Conservation (phyloP, 2,113 vertebrate species). For the Peucedramus taeniatus region DNA sequence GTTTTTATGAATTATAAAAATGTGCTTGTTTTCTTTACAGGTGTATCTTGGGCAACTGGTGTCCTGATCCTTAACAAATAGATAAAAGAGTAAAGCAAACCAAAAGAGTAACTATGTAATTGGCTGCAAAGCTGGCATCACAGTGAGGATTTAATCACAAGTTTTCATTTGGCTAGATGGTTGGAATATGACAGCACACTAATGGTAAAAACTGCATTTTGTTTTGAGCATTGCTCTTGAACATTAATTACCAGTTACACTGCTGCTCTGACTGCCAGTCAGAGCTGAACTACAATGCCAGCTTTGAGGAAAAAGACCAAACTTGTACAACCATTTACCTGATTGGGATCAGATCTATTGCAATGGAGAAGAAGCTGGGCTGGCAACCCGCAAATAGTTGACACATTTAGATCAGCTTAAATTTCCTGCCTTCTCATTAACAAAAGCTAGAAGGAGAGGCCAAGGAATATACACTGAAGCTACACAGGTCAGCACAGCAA, state of each 20-base stretch:
- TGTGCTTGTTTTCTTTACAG: background rate
- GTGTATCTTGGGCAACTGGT: background rate
- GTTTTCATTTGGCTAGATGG: background rate
- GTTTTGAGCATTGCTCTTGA: background rate
- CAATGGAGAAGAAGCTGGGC: background rate
- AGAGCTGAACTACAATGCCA: background rate
- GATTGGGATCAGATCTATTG: background rate
- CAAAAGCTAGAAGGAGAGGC: background rate
- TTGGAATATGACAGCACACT: background rate
- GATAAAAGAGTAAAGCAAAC: background rate
- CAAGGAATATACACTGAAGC: background rate
- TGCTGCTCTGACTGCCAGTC: background rate
- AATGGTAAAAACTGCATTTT: background rate
- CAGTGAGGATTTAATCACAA: background rate
- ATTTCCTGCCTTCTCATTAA: background rate
- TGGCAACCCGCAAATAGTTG: background rate
- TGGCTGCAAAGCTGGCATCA: background rate
- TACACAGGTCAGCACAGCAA: accelerated
- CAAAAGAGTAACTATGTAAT: background rate
- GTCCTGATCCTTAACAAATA: background rate
- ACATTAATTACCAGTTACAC: background rate
- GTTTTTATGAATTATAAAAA: background rate
- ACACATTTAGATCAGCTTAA: background rate
- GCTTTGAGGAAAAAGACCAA: background rate
- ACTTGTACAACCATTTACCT: background rate